These are phyloP conservation scores for Neomicropteryx cornuta DNA, from an alignment of 1,140 invertebrate genomes.

Conservation along the genomic window DNA sequence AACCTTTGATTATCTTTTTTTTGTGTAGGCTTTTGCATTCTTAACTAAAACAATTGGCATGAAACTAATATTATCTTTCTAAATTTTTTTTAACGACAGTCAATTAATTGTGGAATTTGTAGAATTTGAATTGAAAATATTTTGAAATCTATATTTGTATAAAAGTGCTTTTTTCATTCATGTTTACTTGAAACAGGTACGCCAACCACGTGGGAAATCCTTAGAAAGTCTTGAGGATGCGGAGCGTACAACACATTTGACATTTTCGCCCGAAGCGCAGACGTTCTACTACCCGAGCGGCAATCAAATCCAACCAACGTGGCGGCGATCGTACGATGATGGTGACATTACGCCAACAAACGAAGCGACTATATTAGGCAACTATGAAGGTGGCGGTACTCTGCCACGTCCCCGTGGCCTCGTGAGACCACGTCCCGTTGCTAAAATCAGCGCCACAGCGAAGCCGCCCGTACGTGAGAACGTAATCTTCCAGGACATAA, in stretches of 20 bases:
- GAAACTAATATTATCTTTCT: too few relatives aligned
- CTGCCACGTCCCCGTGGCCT: slow-evolving; percentile 71
- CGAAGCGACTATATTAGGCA: slow-evolving; percentile 44
- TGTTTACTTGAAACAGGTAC: slow-evolving; percentile 45
- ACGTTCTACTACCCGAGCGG: slow-evolving; percentile 39
- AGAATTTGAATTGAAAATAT: too few relatives aligned
- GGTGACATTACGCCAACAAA: slow-evolving; percentile 83
- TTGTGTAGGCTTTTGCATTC: too few relatives aligned
- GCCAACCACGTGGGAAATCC: slow-evolving; percentile 69
- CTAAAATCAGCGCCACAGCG: slow-evolving; percentile 60
- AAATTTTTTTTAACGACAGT: too few relatives aligned
- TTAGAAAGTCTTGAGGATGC: slow-evolving; percentile 68
- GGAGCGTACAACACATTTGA: slow-evolving; percentile 48
- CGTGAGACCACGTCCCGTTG: slow-evolving; percentile 72
- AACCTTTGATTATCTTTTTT: too few relatives aligned
- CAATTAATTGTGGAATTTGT: too few relatives aligned
- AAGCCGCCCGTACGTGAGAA: slow-evolving; percentile 35
- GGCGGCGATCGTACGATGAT: slow-evolving; percentile 79
- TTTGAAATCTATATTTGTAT: too few relatives aligned
- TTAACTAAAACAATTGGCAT: too few relatives aligned
- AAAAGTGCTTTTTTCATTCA: too few relatives aligned
- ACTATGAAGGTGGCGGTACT: slow-evolving; percentile 67
- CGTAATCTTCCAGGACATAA: slow-evolving; percentile 29
- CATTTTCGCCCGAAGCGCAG: slow-evolving; percentile 44
- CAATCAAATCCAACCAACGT: slow-evolving; percentile 39